Base-by-base conservation (phyloP, 2,888 invertebrate genomes). In the Scotopteryx bipunctaria region DNA sequence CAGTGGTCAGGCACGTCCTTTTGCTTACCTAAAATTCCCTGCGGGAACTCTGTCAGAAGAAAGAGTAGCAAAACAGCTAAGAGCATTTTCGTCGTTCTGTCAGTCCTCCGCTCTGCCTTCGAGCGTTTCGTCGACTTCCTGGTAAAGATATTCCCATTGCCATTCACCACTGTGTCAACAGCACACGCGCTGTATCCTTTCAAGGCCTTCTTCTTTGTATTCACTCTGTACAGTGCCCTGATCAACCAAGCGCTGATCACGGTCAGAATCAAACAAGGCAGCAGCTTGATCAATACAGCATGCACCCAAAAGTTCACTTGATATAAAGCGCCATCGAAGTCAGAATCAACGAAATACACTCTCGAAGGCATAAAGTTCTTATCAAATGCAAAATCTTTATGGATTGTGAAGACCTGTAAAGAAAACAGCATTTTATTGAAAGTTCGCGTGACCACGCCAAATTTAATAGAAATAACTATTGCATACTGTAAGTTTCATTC, bases 11-110 rank as follows among this genome's bases (percentile, higher is more conserved):
- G n/a, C n/a, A n/a, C n/a, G n/a, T n/a, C n/a, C 6, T 19, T 27
- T 27, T 27, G 57, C 76, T 66, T 42, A 86, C 95, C 95, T 47
- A 95, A 83, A 36, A 93, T 91, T 3, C 94, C 96, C 70, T 96
- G 96, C 0, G 98, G 98, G 62, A 98, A 94, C 81, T 98, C 98
- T 0, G 98, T 98, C 36, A 97, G 83, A 1, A 98, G 91, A 73
- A 98, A 98, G 2, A 98, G 91, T 1, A 97, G 82, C 0, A 98
- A 91, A 0, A 98, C 96, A 0, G 97, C 97, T 1, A 98, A 92
- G 37, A 98, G 87, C 94, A 98, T 96, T 73, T 94, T 94, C 0
- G 98, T 98, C 0, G 98, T 98, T 32, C 98, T 91, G 73, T 98
- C 97, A 0, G 90, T 86, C 31, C 88, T 70, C 1, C 83, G 66